Conservation (phyloP, 2,113 vertebrate genomes). For the Monopterus albus region DNA sequence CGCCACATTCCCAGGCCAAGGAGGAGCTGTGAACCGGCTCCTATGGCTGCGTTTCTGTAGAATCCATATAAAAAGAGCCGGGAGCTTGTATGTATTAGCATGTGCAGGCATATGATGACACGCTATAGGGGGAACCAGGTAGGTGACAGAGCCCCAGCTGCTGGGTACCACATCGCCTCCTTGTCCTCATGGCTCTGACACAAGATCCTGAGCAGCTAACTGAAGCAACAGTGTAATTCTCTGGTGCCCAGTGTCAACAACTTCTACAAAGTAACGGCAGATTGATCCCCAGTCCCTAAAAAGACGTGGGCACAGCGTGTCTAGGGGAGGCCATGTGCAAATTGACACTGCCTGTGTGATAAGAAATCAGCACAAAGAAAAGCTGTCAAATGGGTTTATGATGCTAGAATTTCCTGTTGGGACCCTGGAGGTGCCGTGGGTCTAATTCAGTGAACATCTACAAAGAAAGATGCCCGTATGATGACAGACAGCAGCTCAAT, state of each 20-base stretch:
- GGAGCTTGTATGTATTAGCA: conserved; percentile 40
- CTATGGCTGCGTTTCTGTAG: conserved; percentile 42
- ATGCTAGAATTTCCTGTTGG: conserved; percentile 56
- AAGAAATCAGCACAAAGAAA: conserved; percentile 36
- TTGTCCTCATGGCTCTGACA: conserved; percentile 63
- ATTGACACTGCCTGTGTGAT: conserved; percentile 42
- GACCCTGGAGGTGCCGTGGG: conserved; percentile 23
- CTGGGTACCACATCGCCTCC: conserved; percentile 59
- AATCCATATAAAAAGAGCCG: conserved; percentile 66
- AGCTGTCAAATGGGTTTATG: conserved; percentile 41
- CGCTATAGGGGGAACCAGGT: conserved; percentile 64
- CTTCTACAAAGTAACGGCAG: conserved; percentile 56
- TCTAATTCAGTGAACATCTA: conserved; percentile 38
- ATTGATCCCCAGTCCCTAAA: conserved; percentile 38
- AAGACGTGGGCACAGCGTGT: conserved; percentile 29
- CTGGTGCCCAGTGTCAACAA: conserved; percentile 66
- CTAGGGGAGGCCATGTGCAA: conserved; percentile 43
- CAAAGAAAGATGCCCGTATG: conserved; percentile 25
- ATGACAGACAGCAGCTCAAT: conserved; percentile 24
- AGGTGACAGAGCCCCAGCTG: conserved; percentile 48
- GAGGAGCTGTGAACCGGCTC: conserved; percentile 38
- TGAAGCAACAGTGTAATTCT: conserved; percentile 68
- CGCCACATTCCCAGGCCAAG: conserved; percentile 53
- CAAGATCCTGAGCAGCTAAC: conserved; percentile 70
- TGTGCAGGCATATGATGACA: conserved; percentile 48